Evolutionary conservation across 2,113 vertebrate species (phyloP).

Genomic region (Brachyistius frenatus): DNA sequence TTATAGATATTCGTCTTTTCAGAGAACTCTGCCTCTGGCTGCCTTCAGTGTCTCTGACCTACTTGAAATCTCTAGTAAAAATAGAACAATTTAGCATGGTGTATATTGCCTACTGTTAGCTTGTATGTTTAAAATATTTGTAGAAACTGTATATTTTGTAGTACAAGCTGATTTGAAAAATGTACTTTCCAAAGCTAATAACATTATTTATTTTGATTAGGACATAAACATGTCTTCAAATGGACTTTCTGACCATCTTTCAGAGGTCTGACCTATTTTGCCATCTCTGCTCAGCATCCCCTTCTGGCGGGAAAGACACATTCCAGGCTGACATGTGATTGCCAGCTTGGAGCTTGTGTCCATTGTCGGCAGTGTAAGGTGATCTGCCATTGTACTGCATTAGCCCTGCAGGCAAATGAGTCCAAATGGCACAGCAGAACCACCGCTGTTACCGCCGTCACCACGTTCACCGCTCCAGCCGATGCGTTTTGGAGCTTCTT

Average conservation of each 20-base stretch:
- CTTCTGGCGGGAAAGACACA: conserved; percentile 55
- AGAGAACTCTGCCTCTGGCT: conserved; percentile 45
- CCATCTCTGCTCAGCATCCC: conserved; percentile 28
- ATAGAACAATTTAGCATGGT: conserved; percentile 5
- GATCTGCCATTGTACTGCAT: conserved; percentile 63
- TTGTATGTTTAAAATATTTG: conserved; percentile 2
- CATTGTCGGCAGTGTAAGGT: conserved; percentile 74
- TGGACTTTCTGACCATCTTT: conserved; percentile 10
- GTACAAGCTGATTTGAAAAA: not conserved
- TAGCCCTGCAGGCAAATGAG: conserved; percentile 48
- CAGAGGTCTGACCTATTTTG: conserved; percentile 40
- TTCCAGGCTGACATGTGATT: conserved; percentile 73
- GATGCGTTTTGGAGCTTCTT: conserved; percentile 20
- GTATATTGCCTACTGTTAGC: not conserved
- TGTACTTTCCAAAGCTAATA: not conserved
- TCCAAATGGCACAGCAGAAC: conserved; percentile 33
- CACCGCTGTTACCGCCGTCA: conserved; percentile 6
- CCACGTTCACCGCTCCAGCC: conserved; percentile 9
- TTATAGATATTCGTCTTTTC: conserved; percentile 21
- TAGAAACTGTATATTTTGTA: not conserved
- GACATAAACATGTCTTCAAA: conserved; percentile 2
- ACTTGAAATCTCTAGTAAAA: conserved; percentile 38
- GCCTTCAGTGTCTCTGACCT: conserved; percentile 54
- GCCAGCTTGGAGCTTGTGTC: conserved; percentile 58
- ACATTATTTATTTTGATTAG: conserved; percentile 14